Conservation (phyloP, 2,113 vertebrate species). For the Dasyornis broadbenti region DNA sequence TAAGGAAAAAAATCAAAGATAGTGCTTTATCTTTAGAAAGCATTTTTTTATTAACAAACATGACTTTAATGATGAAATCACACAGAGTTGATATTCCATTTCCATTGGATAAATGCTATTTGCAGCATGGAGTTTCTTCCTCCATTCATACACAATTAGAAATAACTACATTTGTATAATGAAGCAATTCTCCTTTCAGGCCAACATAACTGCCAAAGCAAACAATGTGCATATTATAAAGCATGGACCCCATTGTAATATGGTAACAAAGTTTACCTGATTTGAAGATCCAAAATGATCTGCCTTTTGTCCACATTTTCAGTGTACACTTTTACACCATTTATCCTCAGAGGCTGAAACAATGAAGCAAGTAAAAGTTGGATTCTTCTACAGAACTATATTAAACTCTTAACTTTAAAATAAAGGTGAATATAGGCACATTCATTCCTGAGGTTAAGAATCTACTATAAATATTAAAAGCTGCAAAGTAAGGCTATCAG, state of each 20-base stretch:
- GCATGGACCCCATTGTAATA: background rate
- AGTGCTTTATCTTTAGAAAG: background rate
- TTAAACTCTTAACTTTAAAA: background rate
- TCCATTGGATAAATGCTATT: background rate
- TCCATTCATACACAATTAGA: background rate
- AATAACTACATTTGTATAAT: background rate
- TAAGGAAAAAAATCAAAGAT: background rate
- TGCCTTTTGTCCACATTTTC: slow-evolving; percentile 98
- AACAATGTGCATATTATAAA: background rate
- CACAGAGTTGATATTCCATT: background rate
- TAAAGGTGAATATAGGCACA: background rate
- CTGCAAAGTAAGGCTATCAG: background rate
- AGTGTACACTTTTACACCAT: slow-evolving; percentile 96
- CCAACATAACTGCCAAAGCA: background rate
- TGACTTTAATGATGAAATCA: background rate
- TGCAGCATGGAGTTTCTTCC: background rate
- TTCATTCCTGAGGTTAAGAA: background rate
- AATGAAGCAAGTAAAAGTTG: background rate
- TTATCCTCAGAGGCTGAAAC: slow-evolving; percentile 88
- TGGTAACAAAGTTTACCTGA: slow-evolving; percentile 79
- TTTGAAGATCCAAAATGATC: slow-evolving; percentile 95
- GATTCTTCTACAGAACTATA: background rate
- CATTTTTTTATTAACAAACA: background rate
- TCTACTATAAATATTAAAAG: background rate
- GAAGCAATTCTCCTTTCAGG: background rate